Percentiles rank a stretch among this genome's conserved stretches.
phyloP scores from a whole-genome alignment of 2,113 vertebrate species.

The Arizona elegans region DNA sequence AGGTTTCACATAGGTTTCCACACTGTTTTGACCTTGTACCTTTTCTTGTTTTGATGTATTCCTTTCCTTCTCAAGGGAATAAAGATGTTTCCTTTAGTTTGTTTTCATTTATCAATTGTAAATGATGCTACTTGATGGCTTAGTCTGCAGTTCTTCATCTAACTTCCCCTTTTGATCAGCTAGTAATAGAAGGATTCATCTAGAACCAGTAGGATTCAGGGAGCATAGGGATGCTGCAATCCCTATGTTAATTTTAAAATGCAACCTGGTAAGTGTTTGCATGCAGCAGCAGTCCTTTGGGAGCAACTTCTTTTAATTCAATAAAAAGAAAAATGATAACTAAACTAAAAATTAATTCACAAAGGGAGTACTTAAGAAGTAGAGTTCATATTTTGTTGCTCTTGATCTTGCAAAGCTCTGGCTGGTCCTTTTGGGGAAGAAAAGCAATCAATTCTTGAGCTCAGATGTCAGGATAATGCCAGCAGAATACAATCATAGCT shows the following conservation, averaged over 20 bases:
- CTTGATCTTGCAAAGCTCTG: not conserved
- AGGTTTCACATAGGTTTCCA: not conserved
- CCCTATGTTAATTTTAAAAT: not conserved
- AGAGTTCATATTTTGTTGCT: not conserved
- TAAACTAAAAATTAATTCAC: not conserved
- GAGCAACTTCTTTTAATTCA: not conserved
- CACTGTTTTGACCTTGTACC: not conserved
- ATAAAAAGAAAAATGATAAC: not conserved
- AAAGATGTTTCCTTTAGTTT: not conserved
- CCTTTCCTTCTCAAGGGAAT: not conserved
- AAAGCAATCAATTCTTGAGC: not conserved
- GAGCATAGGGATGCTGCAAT: not conserved
- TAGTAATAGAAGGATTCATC: not conserved
- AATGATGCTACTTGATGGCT: not conserved
- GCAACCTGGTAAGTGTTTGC: not conserved
- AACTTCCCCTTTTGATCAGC: not conserved
- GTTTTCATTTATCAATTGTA: not conserved
- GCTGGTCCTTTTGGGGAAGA: not conserved
- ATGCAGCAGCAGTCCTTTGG: not conserved
- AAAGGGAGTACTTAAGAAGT: not conserved
- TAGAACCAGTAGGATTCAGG: not conserved
- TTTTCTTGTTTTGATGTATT: not conserved
- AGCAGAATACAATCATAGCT: not conserved
- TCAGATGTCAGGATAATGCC: not conserved
- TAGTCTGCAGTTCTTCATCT: not conserved